Conservation (phyloP, 2,113 vertebrate genomes). For the Empidonax traillii region DNA sequence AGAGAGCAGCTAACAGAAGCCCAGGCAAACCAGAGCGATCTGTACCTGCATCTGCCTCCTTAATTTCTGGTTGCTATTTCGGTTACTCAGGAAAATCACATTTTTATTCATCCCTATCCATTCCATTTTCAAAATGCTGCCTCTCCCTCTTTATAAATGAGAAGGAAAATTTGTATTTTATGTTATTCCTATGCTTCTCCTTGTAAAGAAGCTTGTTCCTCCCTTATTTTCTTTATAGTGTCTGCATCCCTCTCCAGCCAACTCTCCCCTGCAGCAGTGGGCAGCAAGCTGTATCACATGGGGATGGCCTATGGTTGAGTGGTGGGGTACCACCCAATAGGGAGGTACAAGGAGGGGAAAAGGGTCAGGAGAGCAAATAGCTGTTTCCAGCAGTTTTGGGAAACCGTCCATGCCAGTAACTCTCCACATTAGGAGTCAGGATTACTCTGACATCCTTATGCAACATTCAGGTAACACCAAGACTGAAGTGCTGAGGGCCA, state of each 20-base stretch:
- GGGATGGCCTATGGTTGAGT: accelerated
- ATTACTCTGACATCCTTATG: background rate
- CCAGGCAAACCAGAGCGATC: background rate
- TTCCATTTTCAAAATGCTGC: background rate
- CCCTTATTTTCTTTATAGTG: background rate
- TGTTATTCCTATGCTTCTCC: background rate
- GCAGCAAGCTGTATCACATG: accelerated
- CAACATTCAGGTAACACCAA: background rate
- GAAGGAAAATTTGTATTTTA: background rate
- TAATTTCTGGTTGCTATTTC: background rate
- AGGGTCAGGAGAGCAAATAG: background rate
- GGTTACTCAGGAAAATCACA: background rate
- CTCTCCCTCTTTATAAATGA: background rate
- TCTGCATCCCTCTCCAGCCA: background rate
- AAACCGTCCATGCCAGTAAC: background rate
- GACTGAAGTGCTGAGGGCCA: background rate
- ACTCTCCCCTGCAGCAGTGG: background rate
- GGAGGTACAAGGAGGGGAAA: background rate
- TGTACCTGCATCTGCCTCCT: background rate
- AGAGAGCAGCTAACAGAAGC: background rate
- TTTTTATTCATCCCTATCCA: background rate
- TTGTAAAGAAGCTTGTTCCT: background rate
- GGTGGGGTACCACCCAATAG: no score
- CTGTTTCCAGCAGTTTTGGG: background rate
- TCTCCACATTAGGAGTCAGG: background rate